Evolutionary conservation across 2,797 vertebrate genomes (phyloP), one percentile per base, ranked within the genome.

Genomic region (Schizopygopsis pylzovi): DNA sequence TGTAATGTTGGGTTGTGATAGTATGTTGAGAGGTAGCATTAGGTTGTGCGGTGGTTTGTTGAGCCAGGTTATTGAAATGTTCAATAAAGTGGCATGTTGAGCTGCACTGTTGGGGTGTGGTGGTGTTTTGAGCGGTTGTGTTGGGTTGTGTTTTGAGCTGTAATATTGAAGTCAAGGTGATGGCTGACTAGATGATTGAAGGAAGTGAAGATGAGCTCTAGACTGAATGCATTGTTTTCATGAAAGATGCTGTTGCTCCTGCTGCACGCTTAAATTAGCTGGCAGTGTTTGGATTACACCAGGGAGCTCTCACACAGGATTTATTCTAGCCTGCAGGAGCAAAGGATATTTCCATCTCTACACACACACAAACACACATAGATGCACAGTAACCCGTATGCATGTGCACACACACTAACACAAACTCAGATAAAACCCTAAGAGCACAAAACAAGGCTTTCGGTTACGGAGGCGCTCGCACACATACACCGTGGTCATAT

Each of bases 241-340:
- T 93, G 92, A 94, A 95, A 94, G 94, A 95, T 94, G 92, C 92
- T 91, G 92, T 93, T 93, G 91, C 92, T 94, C 93, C 91, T 79
- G 68, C 92, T 94, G 91, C 91, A 91, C 90, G 92, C 95, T 94
- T 95, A 95, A 95, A 95, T 95, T 95, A 95, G 94, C 94, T 93
- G 93, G 92, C 94, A 95, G 95, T 95, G 94, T 96, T 95, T 95
- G 94, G 94, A 95, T 95, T 95, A 95, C 94, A 94, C 92, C 90
- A 90, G 92, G 94, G 94, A 94, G 94, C 93, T 93, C 94, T 93
- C 92, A 90, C 93, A 92, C 90, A 94, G 94, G 93, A 94, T 94
- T 94, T 94, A 94, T 89, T 90, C 82, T 91, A 92, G 94, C 94
- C 93, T 92, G 87, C 90, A 95, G 94, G 88, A 90, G 92, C 92